Percentiles rank a stretch among this genome's conserved stretches.
phyloP scores from a whole-genome alignment of 2,797 vertebrate species.

The Gobionotothen gibberifrons region DNA sequence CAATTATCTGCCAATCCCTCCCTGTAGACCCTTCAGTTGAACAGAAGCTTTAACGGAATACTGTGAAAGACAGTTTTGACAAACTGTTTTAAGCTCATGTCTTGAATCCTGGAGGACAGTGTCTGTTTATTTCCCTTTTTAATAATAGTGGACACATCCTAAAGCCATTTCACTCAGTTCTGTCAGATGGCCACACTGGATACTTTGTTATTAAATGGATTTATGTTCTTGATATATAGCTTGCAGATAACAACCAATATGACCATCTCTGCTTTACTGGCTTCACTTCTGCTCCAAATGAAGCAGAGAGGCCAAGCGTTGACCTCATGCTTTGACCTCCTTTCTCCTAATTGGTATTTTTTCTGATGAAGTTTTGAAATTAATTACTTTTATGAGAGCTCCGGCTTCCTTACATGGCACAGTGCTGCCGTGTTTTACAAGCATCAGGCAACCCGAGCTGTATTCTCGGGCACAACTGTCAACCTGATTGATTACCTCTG shows the following conservation, averaged over 20 bases:
- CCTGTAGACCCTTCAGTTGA: not conserved
- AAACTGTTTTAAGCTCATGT: constrained; percentile 19
- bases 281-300: constrained; percentile 40
- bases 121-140: constrained; percentile 26
- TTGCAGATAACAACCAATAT: constrained; percentile 31
- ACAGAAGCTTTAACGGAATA: constrained; percentile 16
- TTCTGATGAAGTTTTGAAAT: constrained; percentile 50
- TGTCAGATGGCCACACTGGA: not conserved
- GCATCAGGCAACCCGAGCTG: constrained; percentile 28
- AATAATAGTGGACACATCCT: constrained; percentile 2
- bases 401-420: constrained; percentile 11
- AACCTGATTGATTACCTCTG: constrained; percentile 77
- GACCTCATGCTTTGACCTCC: constrained; percentile 34
- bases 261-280: constrained; percentile 30
- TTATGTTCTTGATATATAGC: not conserved
- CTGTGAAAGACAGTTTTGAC: constrained; percentile 35
- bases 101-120: constrained; percentile 20
- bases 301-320: constrained; percentile 15
- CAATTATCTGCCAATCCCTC: constrained; percentile 8
- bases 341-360: constrained; percentile 64
- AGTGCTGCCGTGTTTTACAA: constrained; percentile 35
- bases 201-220: constrained; percentile 29
- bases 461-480: constrained; percentile 49
- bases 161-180: not conserved
- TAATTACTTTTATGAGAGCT: constrained; percentile 53